A percentile compares a stretch with the other conserved stretches of the same genome.
These are phyloP conservation scores for Drosophila erecta DNA, from an alignment of 1,140 invertebrate species.

Conservation along the genomic window DNA sequence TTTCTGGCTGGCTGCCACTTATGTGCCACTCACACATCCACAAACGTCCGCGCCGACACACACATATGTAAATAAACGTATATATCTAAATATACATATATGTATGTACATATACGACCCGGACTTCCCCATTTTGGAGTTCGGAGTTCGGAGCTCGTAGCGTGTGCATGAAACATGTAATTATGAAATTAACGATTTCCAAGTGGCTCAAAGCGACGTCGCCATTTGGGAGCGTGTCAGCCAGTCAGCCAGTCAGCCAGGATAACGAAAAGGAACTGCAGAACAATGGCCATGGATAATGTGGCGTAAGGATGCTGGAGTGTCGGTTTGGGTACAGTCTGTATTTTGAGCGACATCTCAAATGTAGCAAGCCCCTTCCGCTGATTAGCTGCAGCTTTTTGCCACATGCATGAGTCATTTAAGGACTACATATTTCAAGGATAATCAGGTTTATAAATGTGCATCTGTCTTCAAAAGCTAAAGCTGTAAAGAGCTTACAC, in stretches of 20 bases:
- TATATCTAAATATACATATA: not conserved
- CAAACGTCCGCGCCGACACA: conserved; percentile 5
- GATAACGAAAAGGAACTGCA: conserved; percentile 1
- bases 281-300: conserved; percentile 14
- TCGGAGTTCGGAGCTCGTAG: conserved; percentile 45
- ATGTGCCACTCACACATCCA: conserved; percentile 70
- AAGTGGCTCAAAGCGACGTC: conserved; percentile 71
- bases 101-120: not conserved
- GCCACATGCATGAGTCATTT: too few relatives aligned
- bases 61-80: not conserved
- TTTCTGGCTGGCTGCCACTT: conserved; percentile 81
- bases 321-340: conserved; percentile 17
- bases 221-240: conserved; percentile 44
- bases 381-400: conserved; percentile 9
- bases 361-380: not conserved
- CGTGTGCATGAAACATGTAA: conserved; percentile 82
- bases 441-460: too few relatives aligned
- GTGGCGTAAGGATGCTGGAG: not conserved
- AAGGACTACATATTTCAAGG: too few relatives aligned
- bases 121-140: conserved; percentile 61
- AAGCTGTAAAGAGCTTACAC: too few relatives aligned
- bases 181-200: conserved; percentile 84
- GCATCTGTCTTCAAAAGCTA: too few relatives aligned
- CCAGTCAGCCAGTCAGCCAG: conserved; percentile 17
- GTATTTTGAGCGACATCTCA: not conserved